These are phyloP conservation scores for Aleadryas rufinucha DNA, from an alignment of 2,113 vertebrate species.

Conservation along the genomic window DNA sequence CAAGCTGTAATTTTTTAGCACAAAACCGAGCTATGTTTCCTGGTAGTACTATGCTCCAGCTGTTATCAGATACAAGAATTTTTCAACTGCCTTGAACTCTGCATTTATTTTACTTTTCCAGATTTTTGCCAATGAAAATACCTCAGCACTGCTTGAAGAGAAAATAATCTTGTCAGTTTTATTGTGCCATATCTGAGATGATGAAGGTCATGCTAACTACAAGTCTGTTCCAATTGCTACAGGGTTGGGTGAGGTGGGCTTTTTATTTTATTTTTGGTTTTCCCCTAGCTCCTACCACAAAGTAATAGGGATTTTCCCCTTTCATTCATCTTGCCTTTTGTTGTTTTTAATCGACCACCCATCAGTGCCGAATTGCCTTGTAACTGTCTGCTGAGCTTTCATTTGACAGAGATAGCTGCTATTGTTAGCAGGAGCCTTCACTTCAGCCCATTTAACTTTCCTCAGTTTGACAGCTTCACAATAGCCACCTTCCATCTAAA, in stretches of 20 bases:
- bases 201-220: slow-evolving; percentile 39
- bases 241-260: slow-evolving; percentile 35
- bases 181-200: slow-evolving; percentile 37
- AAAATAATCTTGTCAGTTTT: slow-evolving; percentile 45
- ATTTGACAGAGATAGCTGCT: slow-evolving; percentile 73
- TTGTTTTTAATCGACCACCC: slow-evolving; percentile 72
- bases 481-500: slow-evolving; percentile 72
- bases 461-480: slow-evolving; percentile 78
- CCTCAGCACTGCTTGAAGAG: slow-evolving; percentile 2
- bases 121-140: slow-evolving; percentile 31
- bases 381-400: slow-evolving; percentile 67
- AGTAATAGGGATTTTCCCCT: slow-evolving; percentile 43
- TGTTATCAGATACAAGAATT: slow-evolving; percentile 34
- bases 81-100: slow-evolving; percentile 36
- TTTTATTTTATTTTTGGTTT: slow-evolving; percentile 57
- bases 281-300: slow-evolving; percentile 3
- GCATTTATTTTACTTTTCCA: slow-evolving; percentile 22
- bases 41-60: slow-evolving; percentile 2
- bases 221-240: slow-evolving; percentile 14
- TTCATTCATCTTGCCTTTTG: slow-evolving; percentile 65
- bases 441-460: slow-evolving; percentile 72
- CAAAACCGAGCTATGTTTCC: slow-evolving; percentile 25
- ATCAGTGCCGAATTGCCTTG: slow-evolving; percentile 73
- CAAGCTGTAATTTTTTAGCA: slow-evolving; percentile 40
- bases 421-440: slow-evolving; percentile 72